Conservation (phyloP, 2,113 vertebrate genomes). For the Anarrhichthys ocellatus region DNA sequence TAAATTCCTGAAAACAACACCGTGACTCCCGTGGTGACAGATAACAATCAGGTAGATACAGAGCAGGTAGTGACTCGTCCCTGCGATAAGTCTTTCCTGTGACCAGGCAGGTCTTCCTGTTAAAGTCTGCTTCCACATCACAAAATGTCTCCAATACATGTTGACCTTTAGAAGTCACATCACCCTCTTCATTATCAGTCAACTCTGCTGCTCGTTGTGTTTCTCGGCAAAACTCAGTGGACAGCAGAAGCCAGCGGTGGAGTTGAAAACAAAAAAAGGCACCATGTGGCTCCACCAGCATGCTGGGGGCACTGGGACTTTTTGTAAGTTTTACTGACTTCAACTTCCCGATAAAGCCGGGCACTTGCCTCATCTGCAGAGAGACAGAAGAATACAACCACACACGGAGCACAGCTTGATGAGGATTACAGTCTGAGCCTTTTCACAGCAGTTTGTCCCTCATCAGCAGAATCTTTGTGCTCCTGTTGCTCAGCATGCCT, state of each 20-base stretch:
- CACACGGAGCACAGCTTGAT: constrained; percentile 47
- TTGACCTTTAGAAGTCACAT: background rate
- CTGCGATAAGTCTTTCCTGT: constrained; percentile 2
- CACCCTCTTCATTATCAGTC: background rate
- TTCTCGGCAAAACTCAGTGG: background rate
- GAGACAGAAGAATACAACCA: constrained; percentile 27
- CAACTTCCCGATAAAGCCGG: background rate
- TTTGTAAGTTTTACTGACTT: background rate
- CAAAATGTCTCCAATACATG: background rate
- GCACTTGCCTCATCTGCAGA: constrained; percentile 27
- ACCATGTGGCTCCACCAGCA: background rate
- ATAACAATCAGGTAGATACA: constrained; percentile 2
- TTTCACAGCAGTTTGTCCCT: constrained; percentile 46
- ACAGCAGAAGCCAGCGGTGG: background rate
- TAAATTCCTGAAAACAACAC: background rate
- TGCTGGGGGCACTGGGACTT: background rate
- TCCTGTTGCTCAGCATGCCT: constrained; percentile 56
- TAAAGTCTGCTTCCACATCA: background rate
- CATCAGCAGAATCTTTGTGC: constrained; percentile 72
- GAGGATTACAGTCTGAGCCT: constrained; percentile 49
- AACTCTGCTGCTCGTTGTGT: background rate
- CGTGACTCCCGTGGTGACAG: background rate
- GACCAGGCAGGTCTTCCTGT: constrained; percentile 17
- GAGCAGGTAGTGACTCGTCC: constrained; percentile 58
- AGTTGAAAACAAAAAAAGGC: background rate